Conservation (phyloP, 92 coral and sea anemone genomes). For the Porites divaricata region DNA sequence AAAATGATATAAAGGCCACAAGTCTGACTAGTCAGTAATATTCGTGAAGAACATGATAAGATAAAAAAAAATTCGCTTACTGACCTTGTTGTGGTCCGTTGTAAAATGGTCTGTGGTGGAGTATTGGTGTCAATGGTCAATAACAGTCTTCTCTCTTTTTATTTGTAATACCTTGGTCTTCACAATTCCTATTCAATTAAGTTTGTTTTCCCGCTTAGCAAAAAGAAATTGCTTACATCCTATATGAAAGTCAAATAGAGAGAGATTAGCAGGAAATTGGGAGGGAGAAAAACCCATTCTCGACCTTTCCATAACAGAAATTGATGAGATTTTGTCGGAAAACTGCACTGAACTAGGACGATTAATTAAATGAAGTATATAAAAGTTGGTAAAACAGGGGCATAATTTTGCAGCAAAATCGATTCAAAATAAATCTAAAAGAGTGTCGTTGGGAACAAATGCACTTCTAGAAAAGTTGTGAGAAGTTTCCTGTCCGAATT, state of each 20-base stretch:
- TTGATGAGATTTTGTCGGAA: neutral
- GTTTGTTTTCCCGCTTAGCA: neutral
- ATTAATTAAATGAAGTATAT: neutral
- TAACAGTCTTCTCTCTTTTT: neutral
- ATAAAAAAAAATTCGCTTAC: neutral
- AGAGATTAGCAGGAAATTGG: constrained; percentile 23
- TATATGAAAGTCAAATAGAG: constrained; percentile 24
- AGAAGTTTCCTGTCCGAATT: too few species aligned
- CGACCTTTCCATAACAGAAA: constrained; percentile 8
- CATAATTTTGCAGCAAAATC: neutral
- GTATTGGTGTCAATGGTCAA: neutral
- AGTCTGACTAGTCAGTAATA: too few species aligned
- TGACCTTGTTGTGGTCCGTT: neutral
- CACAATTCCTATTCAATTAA: neutral
- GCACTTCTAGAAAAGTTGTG: neutral
- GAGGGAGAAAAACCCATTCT: neutral
- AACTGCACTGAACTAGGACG: neutral
- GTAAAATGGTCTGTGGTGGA: neutral
- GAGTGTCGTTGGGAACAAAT: neutral
- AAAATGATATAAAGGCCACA: too few species aligned
- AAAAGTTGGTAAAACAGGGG: neutral
- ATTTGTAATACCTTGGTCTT: neutral
- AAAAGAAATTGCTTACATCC: neutral
- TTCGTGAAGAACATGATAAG: neutral
- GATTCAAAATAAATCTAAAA: neutral